phyloP scores from a whole-genome alignment of 2,797 vertebrate genomes.

The Coracias cyanogaster region DNA sequence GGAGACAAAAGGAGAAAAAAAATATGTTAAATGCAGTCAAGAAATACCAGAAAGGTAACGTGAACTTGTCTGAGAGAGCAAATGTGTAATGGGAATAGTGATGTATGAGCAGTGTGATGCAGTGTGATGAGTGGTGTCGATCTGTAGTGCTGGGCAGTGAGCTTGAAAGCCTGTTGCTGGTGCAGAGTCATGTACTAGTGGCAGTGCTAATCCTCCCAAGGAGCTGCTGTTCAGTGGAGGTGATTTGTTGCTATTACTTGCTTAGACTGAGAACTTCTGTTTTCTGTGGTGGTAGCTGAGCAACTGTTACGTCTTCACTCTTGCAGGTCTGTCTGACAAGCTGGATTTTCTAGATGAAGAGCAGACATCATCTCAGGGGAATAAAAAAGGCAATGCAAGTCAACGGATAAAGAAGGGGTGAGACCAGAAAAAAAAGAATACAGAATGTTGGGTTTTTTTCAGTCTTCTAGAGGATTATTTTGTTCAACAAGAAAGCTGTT shows the following conservation, averaged over 20 bases:
- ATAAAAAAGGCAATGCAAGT: slow-evolving; percentile 66
- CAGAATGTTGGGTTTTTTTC: background rate
- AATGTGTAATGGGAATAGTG: background rate
- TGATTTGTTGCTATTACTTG: background rate
- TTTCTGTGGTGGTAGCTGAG: background rate
- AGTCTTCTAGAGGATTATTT: background rate
- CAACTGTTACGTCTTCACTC: background rate
- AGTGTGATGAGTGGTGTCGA: background rate
- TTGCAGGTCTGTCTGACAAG: slow-evolving; percentile 94
- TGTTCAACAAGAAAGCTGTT: background rate
- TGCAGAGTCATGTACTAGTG: background rate
- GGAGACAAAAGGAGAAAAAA: slow-evolving; percentile 94
- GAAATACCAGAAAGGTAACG: slow-evolving; percentile 95
- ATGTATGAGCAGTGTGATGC: background rate
- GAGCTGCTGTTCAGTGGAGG: background rate
- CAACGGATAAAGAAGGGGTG: slow-evolving; percentile 85
- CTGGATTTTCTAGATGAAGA: slow-evolving; percentile 96
- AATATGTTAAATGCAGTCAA: slow-evolving; percentile 94
- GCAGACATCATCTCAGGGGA: slow-evolving; percentile 61
- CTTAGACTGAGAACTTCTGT: background rate
- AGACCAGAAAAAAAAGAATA: background rate
- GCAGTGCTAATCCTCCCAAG: background rate
- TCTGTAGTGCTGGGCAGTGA: background rate
- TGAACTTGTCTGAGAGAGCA: background rate
- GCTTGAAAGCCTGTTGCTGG: background rate